These are phyloP conservation scores for Pycnomerus fuliginosus DNA, from an alignment of 2,888 invertebrate genomes.

Conservation along the genomic window DNA sequence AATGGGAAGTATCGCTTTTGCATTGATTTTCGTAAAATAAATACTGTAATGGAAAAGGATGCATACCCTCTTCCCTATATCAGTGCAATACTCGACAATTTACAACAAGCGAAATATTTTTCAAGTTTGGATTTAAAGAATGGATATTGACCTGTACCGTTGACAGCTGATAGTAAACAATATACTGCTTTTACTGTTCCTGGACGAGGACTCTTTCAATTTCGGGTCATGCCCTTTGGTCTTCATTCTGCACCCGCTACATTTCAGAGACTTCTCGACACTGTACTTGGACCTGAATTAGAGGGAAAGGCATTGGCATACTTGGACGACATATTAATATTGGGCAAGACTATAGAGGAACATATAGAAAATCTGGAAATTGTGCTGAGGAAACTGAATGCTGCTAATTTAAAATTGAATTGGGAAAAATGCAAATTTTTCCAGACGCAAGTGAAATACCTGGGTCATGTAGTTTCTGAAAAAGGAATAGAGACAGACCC, in stretches of 20 bases:
- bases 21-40: constrained; percentile 1
- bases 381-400: no score
- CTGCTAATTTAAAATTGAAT: no score
- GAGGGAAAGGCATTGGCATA: not conserved
- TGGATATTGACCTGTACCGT: not conserved
- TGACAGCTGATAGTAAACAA: not conserved
- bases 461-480: no score
- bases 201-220: not conserved
- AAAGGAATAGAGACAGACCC: no score
- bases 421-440: no score
- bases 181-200: not conserved
- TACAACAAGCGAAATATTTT: not conserved
- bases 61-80: constrained; percentile 1
- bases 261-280: not conserved
- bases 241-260: not conserved
- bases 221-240: not conserved
- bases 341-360: no score
- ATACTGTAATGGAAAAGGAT: no score
- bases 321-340: not conserved
- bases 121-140: constrained; percentile 2
- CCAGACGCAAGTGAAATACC: no score
- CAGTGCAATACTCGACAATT: not conserved
- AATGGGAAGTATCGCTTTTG: no score
- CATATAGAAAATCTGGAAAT: no score
- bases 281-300: not conserved